Evolutionary conservation across 2,113 vertebrate species (phyloP).

Genomic region (Tympanuchus pallidicinctus): DNA sequence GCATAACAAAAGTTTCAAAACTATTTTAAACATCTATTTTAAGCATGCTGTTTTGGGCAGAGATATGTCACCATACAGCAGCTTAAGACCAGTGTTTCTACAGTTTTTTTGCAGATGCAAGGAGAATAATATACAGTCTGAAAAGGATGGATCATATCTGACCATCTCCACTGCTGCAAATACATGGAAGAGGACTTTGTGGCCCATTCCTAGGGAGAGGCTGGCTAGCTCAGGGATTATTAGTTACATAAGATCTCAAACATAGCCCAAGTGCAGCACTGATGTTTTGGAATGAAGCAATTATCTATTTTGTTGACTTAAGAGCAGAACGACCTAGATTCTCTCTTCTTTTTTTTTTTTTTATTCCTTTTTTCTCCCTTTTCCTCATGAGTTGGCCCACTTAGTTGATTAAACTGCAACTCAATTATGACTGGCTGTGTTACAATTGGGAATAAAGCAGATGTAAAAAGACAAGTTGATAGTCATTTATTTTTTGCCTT

Average conservation of each 20-base stretch:
- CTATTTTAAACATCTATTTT: background rate
- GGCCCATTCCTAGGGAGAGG: background rate
- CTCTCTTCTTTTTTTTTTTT: background rate
- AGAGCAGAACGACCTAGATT: constrained; percentile 19
- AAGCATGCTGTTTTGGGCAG: background rate
- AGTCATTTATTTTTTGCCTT: background rate
- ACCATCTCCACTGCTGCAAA: background rate
- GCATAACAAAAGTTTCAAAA: background rate
- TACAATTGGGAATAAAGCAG: background rate
- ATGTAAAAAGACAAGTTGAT: background rate
- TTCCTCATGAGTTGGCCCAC: background rate
- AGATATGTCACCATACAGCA: background rate
- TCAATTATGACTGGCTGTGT: constrained; percentile 5
- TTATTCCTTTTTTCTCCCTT: background rate
- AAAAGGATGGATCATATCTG: background rate
- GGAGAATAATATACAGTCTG: background rate
- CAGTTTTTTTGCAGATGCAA: background rate
- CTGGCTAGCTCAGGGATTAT: background rate
- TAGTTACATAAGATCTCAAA: constrained; percentile 4
- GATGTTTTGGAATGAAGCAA: constrained; percentile 11
- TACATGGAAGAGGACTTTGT: background rate
- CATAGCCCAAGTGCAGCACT: background rate
- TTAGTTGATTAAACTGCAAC: constrained; percentile 18
- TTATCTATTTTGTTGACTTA: constrained; percentile 17
- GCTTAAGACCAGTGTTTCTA: background rate